Evolutionary conservation across 2,888 invertebrate species (phyloP).

Genomic region (Pammene aurita): DNA sequence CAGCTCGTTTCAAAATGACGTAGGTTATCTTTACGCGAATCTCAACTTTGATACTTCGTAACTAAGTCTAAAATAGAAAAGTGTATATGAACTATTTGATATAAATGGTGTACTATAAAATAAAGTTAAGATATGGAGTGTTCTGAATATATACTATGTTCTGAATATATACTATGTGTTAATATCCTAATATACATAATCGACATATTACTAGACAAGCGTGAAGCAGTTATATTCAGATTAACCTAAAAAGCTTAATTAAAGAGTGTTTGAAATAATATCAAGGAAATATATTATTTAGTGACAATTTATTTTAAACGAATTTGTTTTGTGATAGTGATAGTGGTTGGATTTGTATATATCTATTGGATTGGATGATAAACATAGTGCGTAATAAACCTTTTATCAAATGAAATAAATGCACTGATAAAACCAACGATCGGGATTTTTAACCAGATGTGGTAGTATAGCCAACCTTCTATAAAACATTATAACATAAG

Average conservation of each 20-base stretch:
- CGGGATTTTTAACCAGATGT: too few relatives aligned
- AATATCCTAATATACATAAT: conserved; percentile 32
- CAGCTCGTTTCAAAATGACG: not conserved
- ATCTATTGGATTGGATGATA: too few relatives aligned
- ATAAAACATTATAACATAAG: too few relatives aligned
- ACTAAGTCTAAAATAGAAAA: not conserved
- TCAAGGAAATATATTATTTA: conserved; percentile 1
- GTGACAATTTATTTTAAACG: not conserved
- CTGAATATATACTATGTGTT: conserved; percentile 34
- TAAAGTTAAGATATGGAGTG: conserved; percentile 4
- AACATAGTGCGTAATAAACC: too few relatives aligned
- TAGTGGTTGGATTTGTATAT: too few relatives aligned
- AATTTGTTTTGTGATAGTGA: not conserved
- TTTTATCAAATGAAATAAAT: too few relatives aligned
- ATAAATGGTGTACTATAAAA: conserved; percentile 3
- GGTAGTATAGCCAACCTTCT: too few relatives aligned
- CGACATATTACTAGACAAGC: conserved; percentile 22
- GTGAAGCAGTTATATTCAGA: conserved; percentile 35
- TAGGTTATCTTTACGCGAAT: not conserved
- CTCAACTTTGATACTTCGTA: not conserved
- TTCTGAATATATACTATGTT: conserved; percentile 27
- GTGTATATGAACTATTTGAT: not conserved
- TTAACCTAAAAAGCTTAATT: conserved; percentile 36
- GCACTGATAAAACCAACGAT: too few relatives aligned
- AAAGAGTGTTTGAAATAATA: conserved; percentile 18